Evolutionary conservation across 2,113 vertebrate species (phyloP).

Genomic region (Gallinago undulata): DNA sequence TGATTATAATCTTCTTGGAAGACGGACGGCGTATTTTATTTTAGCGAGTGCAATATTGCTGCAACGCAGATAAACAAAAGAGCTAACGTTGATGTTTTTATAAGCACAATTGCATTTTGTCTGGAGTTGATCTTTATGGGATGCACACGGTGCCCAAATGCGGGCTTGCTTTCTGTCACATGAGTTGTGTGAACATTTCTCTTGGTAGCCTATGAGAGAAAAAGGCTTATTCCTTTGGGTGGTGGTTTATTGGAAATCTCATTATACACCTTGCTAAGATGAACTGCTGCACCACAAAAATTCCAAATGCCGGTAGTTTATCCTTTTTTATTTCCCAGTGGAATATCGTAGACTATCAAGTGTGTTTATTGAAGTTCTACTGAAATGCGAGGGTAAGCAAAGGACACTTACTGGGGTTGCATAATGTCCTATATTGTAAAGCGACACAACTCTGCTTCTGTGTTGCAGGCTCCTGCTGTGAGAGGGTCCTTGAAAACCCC

Average conservation of each 20-base stretch:
- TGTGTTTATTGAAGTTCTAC: neutral
- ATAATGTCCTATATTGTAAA: neutral
- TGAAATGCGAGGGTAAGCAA: neutral
- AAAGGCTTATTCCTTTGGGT: neutral
- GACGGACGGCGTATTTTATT: neutral
- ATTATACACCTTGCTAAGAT: constrained; percentile 5
- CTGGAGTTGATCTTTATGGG: neutral
- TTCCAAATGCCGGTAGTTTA: neutral
- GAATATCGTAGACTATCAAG: neutral
- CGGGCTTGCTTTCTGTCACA: neutral
- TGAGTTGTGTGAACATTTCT: neutral
- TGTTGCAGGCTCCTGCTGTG: neutral
- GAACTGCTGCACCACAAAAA: neutral
- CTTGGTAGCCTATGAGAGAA: neutral
- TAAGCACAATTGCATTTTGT: neutral
- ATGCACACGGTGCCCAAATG: neutral
- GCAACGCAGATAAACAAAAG: neutral
- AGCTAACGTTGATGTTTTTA: neutral
- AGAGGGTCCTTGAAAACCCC: constrained; percentile 36
- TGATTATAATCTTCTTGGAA: neutral
- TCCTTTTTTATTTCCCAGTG: constrained; percentile 48
- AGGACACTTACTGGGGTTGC: neutral
- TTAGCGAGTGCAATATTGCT: neutral
- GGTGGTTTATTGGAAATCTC: constrained; percentile 39
- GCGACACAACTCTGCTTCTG: neutral